Evolutionary conservation across 2,888 invertebrate species (phyloP), one percentile per base, ranked within the genome.

Genomic region (Leptinotarsa juncta): DNA sequence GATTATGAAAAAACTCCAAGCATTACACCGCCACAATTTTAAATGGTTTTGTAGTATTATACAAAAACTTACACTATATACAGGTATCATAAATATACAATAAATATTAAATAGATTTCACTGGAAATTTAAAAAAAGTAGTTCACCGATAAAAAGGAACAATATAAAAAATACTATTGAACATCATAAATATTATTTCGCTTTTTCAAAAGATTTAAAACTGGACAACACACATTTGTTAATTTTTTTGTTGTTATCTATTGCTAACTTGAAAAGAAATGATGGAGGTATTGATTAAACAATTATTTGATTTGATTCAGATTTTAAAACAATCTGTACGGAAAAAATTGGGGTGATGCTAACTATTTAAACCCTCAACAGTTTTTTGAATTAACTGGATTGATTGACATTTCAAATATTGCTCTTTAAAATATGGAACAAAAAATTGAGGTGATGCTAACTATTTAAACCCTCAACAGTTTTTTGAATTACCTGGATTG

Each of bases 1-100:
- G 3, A 23, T 62, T 42, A 50, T 18, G 75, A 75, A 72, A 72
- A 70, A 75, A 70, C 75, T 75, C 75, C 75, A 70, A 75, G 72
- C 72, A 70, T 7, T 26, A 51, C 23, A 49, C 15, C 65, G 14
- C 7, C 23, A 18, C 26, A 50, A 49, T 23, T 16, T 55, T 65
- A 57, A 50, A 18, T 53, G 26, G 26, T 55, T 67, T 62, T 42
- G 26, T 42, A 32, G 10, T n/a, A 71, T 62, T 32, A 66, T 68
- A 73, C 53, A 68, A 74, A 42, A 57, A 62, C 32, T 72, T 55
- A 57, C 23, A 70, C 20, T 65, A 75, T 55, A 67, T 72, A 70
- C 70, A 70, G 68, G 67, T 71, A 72, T 65, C 48, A 71, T 67
- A 75, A 60, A 50, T 74, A 60, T 50, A 70, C 14, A 74, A 74